Evolutionary conservation across 2,113 vertebrate genomes (phyloP), one percentile per base, ranked within the genome.

Genomic region (Talpa occidentalis): DNA sequence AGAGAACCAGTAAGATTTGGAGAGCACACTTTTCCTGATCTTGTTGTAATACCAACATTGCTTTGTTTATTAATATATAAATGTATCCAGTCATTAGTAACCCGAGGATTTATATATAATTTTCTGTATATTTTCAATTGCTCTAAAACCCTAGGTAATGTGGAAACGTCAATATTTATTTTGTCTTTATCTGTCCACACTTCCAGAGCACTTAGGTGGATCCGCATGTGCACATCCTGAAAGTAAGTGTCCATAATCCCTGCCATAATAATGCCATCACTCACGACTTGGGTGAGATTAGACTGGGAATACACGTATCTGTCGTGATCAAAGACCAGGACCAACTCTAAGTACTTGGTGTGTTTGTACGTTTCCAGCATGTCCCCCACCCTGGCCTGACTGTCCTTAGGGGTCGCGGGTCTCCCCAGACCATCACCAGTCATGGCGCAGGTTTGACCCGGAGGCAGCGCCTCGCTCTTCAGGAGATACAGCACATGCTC

Each of bases 201-300:
- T 70, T 97, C 97, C 10, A 97, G 9, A 5, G 83, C 84, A 0
- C 35, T 72, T 2, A 97, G 91, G 0, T 37, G 70, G 7, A 97
- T 9, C 2, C n/a, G 67, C 14, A 76, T 0, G 1, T 1, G 74
- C 12, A 98, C 1, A 0, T 40, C 52, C 0, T 37, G 54, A 37
- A 49, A 96, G 37, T 94, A 69, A 0, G 66, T 76, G 30, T 97
- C 91, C 0, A 76, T 67, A 30, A 97, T 90, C 9, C 62, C 83
- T 11, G 96, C 16, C 0, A 95, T 1, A 40, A 95, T 42, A 42
- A 96, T 52, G 56, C 73, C 85, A 12, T 96, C 95, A 26, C 24
- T n/a, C 3, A 94, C 4, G 21, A 86, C 21, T 32, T 10, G 62
- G 40, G 93, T 66, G 10, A 83, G 2, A 59, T 96, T 97, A 1